phyloP scores from a whole-genome alignment of 1,140 invertebrate species.

The Grapholita molesta region DNA sequence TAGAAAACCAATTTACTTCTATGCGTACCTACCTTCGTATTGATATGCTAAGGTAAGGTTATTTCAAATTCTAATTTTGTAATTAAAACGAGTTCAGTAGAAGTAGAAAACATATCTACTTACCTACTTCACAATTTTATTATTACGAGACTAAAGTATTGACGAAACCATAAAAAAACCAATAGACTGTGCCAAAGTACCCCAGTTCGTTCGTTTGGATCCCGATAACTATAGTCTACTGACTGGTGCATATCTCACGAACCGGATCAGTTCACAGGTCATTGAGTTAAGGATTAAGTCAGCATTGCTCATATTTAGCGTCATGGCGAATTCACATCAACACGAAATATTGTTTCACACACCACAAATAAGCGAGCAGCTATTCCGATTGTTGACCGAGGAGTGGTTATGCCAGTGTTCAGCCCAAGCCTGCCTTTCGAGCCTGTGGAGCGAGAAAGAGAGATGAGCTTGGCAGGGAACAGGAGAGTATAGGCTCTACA shows the following conservation, averaged over 20 bases:
- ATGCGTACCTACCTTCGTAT: too few species aligned
- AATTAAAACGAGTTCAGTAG: too few species aligned
- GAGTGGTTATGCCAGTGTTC: not conserved
- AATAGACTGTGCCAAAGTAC: conserved; percentile 7
- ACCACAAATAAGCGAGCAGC: not conserved
- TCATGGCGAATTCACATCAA: conserved; percentile 15
- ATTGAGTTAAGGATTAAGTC: conserved; percentile 33
- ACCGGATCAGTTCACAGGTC: conserved; percentile 47
- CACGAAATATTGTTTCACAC: conserved; percentile 15
- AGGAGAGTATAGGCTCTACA: too few species aligned
- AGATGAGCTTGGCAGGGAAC: too few species aligned
- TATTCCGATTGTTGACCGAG: not conserved
- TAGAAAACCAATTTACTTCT: too few species aligned
- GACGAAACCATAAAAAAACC: not conserved
- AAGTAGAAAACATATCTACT: not conserved
- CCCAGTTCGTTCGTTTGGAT: conserved; percentile 30
- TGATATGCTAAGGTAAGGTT: too few species aligned
- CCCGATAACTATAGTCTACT: conserved; percentile 46
- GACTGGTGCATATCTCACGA: conserved; percentile 56
- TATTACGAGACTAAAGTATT: not conserved
- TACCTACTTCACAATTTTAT: not conserved
- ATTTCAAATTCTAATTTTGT: too few species aligned
- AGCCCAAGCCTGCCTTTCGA: too few species aligned
- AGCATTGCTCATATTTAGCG: conserved; percentile 28
- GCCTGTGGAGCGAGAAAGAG: too few species aligned